Evolutionary conservation across 2,888 invertebrate genomes (phyloP).

Genomic region (Axea sp.): DNA sequence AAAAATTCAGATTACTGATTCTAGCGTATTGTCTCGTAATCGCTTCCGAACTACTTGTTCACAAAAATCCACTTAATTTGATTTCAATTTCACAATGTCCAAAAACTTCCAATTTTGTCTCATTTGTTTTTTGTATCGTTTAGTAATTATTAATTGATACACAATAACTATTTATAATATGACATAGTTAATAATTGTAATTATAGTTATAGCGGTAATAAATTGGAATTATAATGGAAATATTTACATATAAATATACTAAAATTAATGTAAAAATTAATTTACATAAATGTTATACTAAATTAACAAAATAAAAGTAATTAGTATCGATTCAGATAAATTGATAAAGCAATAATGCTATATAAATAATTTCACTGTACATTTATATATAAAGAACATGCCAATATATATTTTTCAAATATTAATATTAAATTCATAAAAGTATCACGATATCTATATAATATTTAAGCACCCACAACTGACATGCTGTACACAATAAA

Average conservation of each 20-base stretch:
- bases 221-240: conserved; percentile 10
- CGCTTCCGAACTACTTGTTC: no score
- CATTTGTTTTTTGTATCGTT: no score
- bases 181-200: background rate
- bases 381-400: conserved; percentile 22
- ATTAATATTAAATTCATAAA: conserved; percentile 11
- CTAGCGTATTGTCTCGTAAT: conserved; percentile 2
- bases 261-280: no score
- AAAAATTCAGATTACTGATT: conserved; percentile 14
- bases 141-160: no score
- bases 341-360: background rate
- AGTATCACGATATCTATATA: conserved; percentile 48
- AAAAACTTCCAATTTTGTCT: no score
- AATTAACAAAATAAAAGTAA: background rate
- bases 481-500: conserved; percentile 52
- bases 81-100: no score
- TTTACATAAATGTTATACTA: no score
- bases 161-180: background rate
- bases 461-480: conserved; percentile 53
- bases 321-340: background rate
- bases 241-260: conserved; percentile 41
- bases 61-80: no score
- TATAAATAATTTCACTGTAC: conserved; percentile 4
- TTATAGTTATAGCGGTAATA: no score
- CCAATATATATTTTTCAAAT: conserved; percentile 24